These are phyloP conservation scores for Drosophila oshimai DNA, from an alignment of 1,140 invertebrate species.

Conservation along the genomic window DNA sequence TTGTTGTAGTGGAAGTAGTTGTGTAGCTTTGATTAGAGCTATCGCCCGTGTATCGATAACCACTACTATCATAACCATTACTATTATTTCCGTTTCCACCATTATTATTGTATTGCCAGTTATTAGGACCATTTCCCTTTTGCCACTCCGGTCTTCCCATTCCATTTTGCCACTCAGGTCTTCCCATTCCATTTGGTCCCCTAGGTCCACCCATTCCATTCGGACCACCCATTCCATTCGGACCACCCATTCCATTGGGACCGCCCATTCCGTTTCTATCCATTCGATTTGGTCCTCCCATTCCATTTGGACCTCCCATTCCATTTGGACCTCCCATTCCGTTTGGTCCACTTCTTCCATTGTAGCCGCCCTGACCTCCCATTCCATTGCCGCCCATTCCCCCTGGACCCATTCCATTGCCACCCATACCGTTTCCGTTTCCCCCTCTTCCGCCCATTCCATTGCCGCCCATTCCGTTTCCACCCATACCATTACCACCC, in stretches of 20 bases:
- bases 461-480: constrained; percentile 3
- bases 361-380: background rate
- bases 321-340: background rate
- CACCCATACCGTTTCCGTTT: background rate
- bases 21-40: constrained; percentile 1
- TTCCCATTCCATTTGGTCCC: background rate
- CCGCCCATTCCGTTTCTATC: constrained; percentile 12
- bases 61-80: constrained; percentile 4
- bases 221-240: background rate
- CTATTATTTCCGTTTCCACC: background rate
- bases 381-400: constrained; percentile 6
- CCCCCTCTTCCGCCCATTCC: background rate
- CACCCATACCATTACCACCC: constrained; percentile 1
- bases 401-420: background rate
- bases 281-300: constrained; percentile 8
- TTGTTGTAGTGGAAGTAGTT: background rate
- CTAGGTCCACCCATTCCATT: constrained; percentile 2
- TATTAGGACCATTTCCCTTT: background rate
- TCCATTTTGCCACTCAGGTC: too few relatives aligned
- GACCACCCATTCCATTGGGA: background rate
- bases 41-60: background rate
- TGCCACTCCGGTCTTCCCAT: background rate
- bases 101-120: constrained; percentile 5
- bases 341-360: background rate
- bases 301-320: background rate